Evolutionary conservation across 2,888 invertebrate genomes (phyloP), one percentile per base, ranked within the genome.

Genomic region (Ptilodon capucinus): DNA sequence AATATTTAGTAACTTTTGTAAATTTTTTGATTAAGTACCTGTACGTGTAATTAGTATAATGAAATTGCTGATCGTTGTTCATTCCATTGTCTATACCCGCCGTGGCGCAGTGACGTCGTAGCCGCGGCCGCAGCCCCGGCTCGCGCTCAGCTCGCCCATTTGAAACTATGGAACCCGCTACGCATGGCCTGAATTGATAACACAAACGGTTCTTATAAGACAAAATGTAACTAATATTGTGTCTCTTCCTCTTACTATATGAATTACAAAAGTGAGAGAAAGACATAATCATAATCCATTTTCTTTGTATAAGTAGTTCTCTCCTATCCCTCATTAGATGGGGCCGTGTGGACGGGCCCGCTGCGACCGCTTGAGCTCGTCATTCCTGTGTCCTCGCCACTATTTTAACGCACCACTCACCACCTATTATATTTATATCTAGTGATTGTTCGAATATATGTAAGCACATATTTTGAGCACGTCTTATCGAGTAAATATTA

Each of bases 1-100:
- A 79, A 81, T 68, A 64, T 76, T 81, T 83, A 83, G 81, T 79
- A 84, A 86, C 82, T 81, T 81, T 73, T 56, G 88, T 88, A 85
- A 88, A 88, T 87, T 88, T 84, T 81, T 79, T 71, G 61, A 70
- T 71, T 76, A 79, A 76, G 64, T 71, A 74, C 65, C 58, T 76
- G 68, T 79, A 78, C 74, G 66, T 85, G 81, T 84, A 80, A 64
- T 71, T 84, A 81, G 79, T 68, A 68, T 81, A 80, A 78, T 71
- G 52, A 76, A 74, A 66, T 73, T 67, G 76, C 79, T 77, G 78
- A 73, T 79, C 67, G 75, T 74, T 74, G 77, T 82, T 77, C 70
- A 79, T 74, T 83, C 76, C 11, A 28, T 4, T 28, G 28, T 28
- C 28, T 28, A 3, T 28, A 28, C 11, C 4, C 7, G 28, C n/a